Percentiles rank a stretch among this genome's conserved stretches.
Evolutionary conservation across 2,888 invertebrate species (phyloP).

Genomic region (Oscheius sp.): DNA sequence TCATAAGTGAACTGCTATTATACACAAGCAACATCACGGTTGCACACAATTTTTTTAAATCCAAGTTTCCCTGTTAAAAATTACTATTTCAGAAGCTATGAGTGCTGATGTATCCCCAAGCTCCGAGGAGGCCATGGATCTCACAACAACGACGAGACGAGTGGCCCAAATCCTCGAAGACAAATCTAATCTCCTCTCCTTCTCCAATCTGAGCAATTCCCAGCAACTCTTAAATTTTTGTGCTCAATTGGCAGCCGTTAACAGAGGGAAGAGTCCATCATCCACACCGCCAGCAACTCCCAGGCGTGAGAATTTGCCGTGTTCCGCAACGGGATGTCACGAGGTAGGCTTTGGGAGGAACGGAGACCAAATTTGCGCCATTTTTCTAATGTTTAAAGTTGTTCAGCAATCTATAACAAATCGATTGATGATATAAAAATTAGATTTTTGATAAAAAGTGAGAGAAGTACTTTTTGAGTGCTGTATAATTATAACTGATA

Average conservation of each 20-base stretch:
- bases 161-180: conserved; percentile 27
- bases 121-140: conserved; percentile 37
- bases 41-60: too few relatives aligned
- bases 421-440: too few relatives aligned
- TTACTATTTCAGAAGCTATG: conserved; percentile 17
- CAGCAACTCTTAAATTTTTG: conserved; percentile 35
- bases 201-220: conserved; percentile 24
- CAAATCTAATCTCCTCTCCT: conserved; percentile 32
- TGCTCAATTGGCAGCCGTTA: conserved; percentile 43
- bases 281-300: conserved; percentile 25
- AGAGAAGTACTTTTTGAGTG: too few relatives aligned
- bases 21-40: too few relatives aligned
- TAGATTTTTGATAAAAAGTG: too few relatives aligned
- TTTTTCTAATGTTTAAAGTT: too few relatives aligned
- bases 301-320: conserved; percentile 6
- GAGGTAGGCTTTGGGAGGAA: conserved; percentile 26
- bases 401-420: too few relatives aligned
- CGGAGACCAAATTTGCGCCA: too few relatives aligned
- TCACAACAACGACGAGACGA: conserved; percentile 41
- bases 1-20: too few relatives aligned
- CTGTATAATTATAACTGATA: too few relatives aligned
- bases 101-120: conserved; percentile 15
- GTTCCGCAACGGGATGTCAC: conserved; percentile 22
- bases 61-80: background rate
- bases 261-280: conserved; percentile 7